phyloP scores from a whole-genome alignment of 2,888 invertebrate genomes.

The Sarcophaga subvicina region DNA sequence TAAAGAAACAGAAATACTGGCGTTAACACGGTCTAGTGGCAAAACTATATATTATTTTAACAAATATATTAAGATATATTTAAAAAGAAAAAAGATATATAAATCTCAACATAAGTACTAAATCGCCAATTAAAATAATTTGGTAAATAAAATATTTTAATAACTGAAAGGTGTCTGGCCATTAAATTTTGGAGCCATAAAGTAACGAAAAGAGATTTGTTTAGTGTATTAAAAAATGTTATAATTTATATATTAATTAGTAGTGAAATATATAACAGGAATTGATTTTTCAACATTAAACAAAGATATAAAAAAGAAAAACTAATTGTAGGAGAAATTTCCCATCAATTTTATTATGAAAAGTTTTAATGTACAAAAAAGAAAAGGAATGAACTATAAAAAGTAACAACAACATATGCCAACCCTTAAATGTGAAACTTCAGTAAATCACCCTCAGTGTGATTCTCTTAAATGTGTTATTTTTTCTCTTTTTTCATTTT shows the following conservation, averaged over 20 bases:
- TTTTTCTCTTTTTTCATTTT: background rate
- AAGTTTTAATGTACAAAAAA: conserved; percentile 30
- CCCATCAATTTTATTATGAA: conserved; percentile 37
- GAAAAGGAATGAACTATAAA: conserved; percentile 29
- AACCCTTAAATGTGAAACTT: conserved; percentile 54
- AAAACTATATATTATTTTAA: background rate
- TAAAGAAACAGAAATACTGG: background rate
- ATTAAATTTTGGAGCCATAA: background rate
- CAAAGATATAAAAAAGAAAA: conserved; percentile 56
- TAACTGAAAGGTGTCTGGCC: conserved; percentile 13
- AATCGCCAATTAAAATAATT: background rate
- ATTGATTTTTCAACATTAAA: conserved; percentile 1
- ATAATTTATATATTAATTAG: background rate
- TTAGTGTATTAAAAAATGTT: background rate
- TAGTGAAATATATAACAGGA: background rate
- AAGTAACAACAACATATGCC: conserved; percentile 7
- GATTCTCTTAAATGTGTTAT: background rate
- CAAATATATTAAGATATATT: background rate
- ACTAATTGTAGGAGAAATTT: conserved; percentile 19
- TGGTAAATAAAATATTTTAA: background rate
- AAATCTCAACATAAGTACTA: background rate
- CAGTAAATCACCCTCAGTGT: conserved; percentile 55
- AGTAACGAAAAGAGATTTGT: background rate
- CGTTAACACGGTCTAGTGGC: background rate
- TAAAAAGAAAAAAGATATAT: background rate